These are phyloP conservation scores for Carduelis carduelis DNA, from an alignment of 2,797 vertebrate genomes.

Conservation along the genomic window DNA sequence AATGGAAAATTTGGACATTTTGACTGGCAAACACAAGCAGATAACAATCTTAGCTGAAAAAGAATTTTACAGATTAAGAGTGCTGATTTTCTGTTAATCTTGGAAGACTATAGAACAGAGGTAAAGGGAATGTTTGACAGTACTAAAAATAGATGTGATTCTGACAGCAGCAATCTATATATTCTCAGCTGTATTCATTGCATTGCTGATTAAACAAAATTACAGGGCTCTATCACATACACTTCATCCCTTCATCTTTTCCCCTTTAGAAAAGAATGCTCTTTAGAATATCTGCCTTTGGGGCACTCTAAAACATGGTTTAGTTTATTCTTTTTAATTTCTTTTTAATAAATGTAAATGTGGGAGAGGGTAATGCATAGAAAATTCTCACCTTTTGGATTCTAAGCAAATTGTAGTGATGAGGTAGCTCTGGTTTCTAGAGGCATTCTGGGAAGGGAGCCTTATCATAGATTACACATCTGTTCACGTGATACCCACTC, in stretches of 20 bases:
- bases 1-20: neutral
- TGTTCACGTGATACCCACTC: neutral
- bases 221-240: neutral
- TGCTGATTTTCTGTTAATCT: neutral
- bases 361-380: accelerated
- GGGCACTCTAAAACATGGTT: neutral
- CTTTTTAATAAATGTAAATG: neutral
- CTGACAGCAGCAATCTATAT: neutral
- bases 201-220: neutral
- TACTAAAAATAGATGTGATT: neutral
- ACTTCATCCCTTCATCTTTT: neutral
- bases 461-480: neutral
- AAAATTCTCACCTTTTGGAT: neutral
- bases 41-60: neutral
- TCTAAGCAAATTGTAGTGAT: neutral
- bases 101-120: neutral
- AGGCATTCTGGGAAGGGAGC: neutral
- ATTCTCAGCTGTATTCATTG: neutral
- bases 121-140: neutral
- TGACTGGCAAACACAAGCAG: neutral
- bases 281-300: neutral
- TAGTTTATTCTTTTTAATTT: neutral
- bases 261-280: neutral
- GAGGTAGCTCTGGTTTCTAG: neutral
- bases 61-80: neutral